Evolutionary conservation across 2,888 invertebrate genomes (phyloP).

Genomic region (Campopleginae sp.): DNA sequence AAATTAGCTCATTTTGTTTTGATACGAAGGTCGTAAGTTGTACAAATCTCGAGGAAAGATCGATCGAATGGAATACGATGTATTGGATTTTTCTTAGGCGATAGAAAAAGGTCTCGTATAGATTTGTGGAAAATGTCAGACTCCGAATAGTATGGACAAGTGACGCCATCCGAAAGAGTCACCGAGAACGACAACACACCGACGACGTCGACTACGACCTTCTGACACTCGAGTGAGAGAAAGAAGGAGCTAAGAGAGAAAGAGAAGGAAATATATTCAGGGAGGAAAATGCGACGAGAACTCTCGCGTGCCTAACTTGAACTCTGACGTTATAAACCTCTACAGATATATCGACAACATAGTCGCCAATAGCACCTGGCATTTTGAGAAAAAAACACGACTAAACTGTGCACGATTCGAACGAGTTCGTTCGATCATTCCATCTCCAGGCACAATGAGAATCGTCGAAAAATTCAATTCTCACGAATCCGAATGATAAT

Average conservation of each 20-base stretch:
- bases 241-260: not conserved
- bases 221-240: conserved; percentile 50
- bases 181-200: conserved; percentile 40
- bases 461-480: conserved; percentile 38
- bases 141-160: conserved; percentile 48
- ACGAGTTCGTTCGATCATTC: conserved; percentile 58
- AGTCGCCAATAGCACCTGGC: conserved; percentile 68
- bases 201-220: conserved; percentile 53
- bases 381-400: conserved; percentile 66
- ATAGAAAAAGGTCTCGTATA: conserved; percentile 62
- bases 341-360: conserved; percentile 20
- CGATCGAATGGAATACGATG: conserved; percentile 9
- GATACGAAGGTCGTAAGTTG: not conserved
- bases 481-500: conserved; percentile 17
- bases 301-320: conserved; percentile 67
- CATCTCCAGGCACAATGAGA: conserved; percentile 17
- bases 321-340: conserved; percentile 64
- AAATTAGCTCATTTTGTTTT: not conserved
- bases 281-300: conserved; percentile 51
- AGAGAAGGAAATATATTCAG: conserved; percentile 24
- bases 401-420: conserved; percentile 57
- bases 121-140: conserved; percentile 75
- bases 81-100: conserved; percentile 73
- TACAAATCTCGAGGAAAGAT: conserved; percentile 14
- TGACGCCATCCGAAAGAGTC: conserved; percentile 53